A percentile compares a stretch with the other conserved stretches of the same genome.
Conservation (phyloP, 2,888 invertebrate genomes). For the Caenorhabditis sp. region DNA sequence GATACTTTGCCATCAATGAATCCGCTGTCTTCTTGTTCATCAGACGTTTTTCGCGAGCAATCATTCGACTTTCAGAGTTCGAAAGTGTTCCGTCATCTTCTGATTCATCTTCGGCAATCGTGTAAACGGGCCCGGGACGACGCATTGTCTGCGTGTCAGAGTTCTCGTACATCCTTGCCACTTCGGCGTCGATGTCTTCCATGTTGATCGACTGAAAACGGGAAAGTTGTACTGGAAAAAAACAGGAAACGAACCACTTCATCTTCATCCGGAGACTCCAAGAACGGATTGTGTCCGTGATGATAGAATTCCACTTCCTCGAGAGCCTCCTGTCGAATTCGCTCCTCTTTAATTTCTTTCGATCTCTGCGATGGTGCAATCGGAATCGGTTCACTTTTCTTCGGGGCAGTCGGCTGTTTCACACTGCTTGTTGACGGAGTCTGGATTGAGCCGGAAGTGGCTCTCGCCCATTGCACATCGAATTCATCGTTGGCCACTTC, state of each 20-base stretch:
- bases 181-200: conserved; percentile 67
- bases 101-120: conserved; percentile 78
- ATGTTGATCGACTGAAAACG: conserved; percentile 65
- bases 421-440: not conserved
- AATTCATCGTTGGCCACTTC: conserved; percentile 78
- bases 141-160: conserved; percentile 58
- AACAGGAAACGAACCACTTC: conserved; percentile 67
- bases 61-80: conserved; percentile 66
- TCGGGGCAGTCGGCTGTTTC: conserved; percentile 5
- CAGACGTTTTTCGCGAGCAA: conserved; percentile 63
- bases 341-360: conserved; percentile 35
- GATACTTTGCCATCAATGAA: conserved; percentile 43
- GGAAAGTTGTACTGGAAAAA: too few relatives aligned
- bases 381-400: conserved; percentile 48
- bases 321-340: conserved; percentile 22
- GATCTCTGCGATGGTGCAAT: conserved; percentile 44
- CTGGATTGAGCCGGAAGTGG: not conserved
- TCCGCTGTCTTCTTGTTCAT: conserved; percentile 52
- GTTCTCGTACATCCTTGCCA: conserved; percentile 58
- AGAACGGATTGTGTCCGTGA: conserved; percentile 70
- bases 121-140: conserved; percentile 79
- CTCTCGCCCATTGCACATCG: conserved; percentile 77
- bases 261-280: conserved; percentile 73
- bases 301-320: conserved; percentile 40
- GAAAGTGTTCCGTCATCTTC: conserved; percentile 69